These are phyloP conservation scores for Flabesymbios commensalis DNA, from an alignment of 2,888 invertebrate genomes.

Conservation along the genomic window DNA sequence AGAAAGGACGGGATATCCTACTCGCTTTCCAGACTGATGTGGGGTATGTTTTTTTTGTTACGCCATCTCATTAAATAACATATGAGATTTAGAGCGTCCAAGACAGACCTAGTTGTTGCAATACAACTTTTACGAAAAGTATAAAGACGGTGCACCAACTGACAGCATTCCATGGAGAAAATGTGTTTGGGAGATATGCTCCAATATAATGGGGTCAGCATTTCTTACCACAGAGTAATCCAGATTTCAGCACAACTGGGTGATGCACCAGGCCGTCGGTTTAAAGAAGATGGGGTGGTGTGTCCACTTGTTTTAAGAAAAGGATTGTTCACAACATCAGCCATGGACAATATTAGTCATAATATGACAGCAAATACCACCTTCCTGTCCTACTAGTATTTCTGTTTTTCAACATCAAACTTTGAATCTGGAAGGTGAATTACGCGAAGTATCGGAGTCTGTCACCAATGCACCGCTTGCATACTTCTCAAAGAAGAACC, in stretches of 20 bases:
- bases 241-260: slow-evolving; percentile 33
- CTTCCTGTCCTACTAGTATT: slow-evolving; percentile 33
- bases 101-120: slow-evolving; percentile 21
- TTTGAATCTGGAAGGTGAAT: slow-evolving; percentile 13
- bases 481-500: slow-evolving; percentile 18
- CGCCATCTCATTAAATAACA: slow-evolving; percentile 24
- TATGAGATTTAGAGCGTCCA: slow-evolving; percentile 16
- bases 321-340: slow-evolving; percentile 34
- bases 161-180: slow-evolving; percentile 23
- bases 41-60: slow-evolving; percentile 15
- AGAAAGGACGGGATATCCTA: slow-evolving; percentile 28
- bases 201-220: slow-evolving; percentile 30
- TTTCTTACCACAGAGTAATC: slow-evolving; percentile 39
- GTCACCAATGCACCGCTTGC: slow-evolving; percentile 24
- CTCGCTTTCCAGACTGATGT: slow-evolving; percentile 33
- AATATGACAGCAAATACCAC: slow-evolving; percentile 31
- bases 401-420: slow-evolving; percentile 33
- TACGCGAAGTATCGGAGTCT: slow-evolving; percentile 25
- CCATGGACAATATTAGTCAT: slow-evolving; percentile 37
- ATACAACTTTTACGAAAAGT: slow-evolving; percentile 19
- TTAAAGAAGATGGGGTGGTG: slow-evolving; percentile 17
- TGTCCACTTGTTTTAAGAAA: slow-evolving; percentile 22
- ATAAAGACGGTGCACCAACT: slow-evolving; percentile 10
- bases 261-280: slow-evolving; percentile 20
- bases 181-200: slow-evolving; percentile 25